A percentile compares a stretch with the other conserved stretches of the same genome.
These are phyloP conservation scores for Parazoanthus darwini DNA, from an alignment of 92 coral and sea anemone species.

Conservation along the genomic window DNA sequence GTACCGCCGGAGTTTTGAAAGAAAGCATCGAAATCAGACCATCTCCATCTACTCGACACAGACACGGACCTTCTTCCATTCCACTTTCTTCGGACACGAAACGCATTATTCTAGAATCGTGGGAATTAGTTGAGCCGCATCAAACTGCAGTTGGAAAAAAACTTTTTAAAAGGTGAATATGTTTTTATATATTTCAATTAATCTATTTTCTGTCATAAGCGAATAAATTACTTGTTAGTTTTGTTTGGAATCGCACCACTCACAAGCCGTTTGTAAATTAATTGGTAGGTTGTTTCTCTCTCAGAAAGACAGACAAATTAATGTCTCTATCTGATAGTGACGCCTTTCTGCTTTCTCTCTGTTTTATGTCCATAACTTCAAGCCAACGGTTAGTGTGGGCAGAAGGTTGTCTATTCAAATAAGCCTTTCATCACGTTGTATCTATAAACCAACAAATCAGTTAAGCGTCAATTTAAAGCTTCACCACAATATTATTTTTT, in stretches of 20 bases:
- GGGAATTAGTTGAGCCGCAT: conserved; percentile 63
- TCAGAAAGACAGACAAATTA: too few relatives aligned
- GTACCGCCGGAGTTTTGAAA: conserved; percentile 29
- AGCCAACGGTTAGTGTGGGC: not conserved
- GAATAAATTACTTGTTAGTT: not conserved
- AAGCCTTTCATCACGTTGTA: not conserved
- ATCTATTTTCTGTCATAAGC: not conserved
- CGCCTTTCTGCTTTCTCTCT: not conserved
- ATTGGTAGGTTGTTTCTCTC: too few relatives aligned
- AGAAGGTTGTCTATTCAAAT: not conserved
- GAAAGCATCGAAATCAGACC: not conserved
- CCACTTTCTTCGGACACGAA: conserved; percentile 49
- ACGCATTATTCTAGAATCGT: conserved; percentile 47
- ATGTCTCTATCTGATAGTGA: too few relatives aligned
- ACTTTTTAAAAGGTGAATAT: conserved; percentile 57
- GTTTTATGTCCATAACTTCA: not conserved
- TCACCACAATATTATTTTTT: too few relatives aligned
- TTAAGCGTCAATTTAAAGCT: not conserved
- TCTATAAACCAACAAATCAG: not conserved
- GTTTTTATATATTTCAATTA: not conserved
- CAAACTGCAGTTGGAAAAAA: conserved; percentile 60
- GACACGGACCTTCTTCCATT: not conserved
- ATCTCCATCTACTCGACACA: not conserved
- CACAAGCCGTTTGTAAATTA: not conserved
- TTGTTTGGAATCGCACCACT: not conserved